phyloP scores from a whole-genome alignment of 2,113 vertebrate species.

The Nettapus auritus region DNA sequence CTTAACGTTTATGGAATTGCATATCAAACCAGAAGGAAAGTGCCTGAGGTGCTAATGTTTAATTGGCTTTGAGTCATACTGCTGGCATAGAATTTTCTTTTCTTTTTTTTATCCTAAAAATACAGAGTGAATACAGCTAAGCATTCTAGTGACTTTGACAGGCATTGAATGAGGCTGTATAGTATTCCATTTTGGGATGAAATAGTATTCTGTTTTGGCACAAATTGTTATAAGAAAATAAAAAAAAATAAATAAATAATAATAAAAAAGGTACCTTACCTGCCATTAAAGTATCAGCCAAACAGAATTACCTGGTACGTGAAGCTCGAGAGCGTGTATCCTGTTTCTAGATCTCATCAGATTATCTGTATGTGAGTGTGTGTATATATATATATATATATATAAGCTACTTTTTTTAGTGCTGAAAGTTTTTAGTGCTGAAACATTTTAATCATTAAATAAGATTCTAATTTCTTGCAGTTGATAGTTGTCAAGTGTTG shows the following conservation, averaged over 20 bases:
- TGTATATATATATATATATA: accelerated
- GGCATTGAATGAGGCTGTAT: neutral
- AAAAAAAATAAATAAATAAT: too few species aligned
- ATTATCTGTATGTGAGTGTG: accelerated
- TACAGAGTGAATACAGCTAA: conserved; percentile 2
- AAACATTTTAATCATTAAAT: neutral
- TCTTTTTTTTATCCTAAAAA: conserved; percentile 10
- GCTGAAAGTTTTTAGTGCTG: neutral
- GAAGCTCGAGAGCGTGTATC: neutral
- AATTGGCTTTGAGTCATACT: conserved; percentile 42
- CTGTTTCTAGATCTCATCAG: neutral
- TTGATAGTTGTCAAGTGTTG: neutral
- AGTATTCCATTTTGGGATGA: neutral
- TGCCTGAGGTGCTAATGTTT: conserved; percentile 44
- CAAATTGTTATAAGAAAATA: neutral
- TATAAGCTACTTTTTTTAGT: too few species aligned
- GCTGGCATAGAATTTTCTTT: neutral
- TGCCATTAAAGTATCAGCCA: neutral
- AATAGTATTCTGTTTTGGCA: neutral
- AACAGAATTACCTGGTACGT: neutral
- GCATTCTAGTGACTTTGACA: neutral
- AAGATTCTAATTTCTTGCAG: neutral
- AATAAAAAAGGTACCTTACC: neutral
- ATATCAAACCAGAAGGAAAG: conserved; percentile 35
- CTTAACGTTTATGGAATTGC: neutral